Evolutionary conservation across 2,888 invertebrate species (phyloP).

Genomic region (Apamea crenata): DNA sequence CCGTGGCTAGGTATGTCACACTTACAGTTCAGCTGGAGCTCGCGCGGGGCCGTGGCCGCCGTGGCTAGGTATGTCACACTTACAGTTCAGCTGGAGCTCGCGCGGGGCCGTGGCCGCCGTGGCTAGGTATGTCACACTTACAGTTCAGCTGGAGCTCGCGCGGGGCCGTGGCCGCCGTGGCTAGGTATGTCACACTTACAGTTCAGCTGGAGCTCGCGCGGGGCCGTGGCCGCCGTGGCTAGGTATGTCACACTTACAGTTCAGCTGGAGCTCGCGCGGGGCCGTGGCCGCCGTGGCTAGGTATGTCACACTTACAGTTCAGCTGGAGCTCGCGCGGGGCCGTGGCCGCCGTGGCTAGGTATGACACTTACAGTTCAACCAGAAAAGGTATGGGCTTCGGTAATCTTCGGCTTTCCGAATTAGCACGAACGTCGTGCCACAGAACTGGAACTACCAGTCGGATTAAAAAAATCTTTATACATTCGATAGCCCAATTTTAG

Average conservation of each 20-base stretch:
- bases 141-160: slow-evolving; percentile 94
- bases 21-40: too few species aligned
- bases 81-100: slow-evolving; percentile 7
- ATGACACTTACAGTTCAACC: background rate
- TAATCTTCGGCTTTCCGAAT: too few species aligned
- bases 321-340: too few species aligned
- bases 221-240: background rate
- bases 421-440: too few species aligned
- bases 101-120: slow-evolving; percentile 96
- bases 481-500: too few species aligned
- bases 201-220: too few species aligned
- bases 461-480: too few species aligned
- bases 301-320: slow-evolving; percentile 53
- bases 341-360: background rate
- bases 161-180: background rate
- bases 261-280: slow-evolving; percentile 90
- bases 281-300: slow-evolving; percentile 96
- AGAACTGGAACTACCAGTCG: too few species aligned
- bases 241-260: background rate
- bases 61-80: slow-evolving; percentile 76
- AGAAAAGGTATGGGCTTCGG: too few species aligned
- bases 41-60: slow-evolving; percentile 72
- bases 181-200: background rate
- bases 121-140: slow-evolving; percentile 88
- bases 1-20: slow-evolving; percentile 92